Conservation (phyloP, 2,113 vertebrate species). For the Corythoichthys haematopterus region DNA sequence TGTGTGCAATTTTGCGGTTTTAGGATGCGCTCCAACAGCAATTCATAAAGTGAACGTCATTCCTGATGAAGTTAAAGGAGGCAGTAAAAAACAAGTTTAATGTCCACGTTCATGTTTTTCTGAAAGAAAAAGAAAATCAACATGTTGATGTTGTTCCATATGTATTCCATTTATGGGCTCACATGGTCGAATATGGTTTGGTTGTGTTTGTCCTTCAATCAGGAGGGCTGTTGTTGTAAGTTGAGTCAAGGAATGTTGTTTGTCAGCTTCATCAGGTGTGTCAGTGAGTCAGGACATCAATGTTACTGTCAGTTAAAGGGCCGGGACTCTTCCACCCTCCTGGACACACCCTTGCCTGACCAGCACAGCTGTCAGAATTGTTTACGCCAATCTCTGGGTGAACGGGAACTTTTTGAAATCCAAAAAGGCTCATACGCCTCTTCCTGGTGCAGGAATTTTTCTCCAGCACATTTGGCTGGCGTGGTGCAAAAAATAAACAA, state of each 20-base stretch:
- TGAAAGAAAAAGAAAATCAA: neutral
- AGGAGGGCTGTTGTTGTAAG: conserved; percentile 7
- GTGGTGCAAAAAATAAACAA: too few relatives aligned
- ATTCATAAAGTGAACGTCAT: neutral
- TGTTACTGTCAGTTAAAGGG: conserved; percentile 19
- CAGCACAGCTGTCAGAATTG: too few relatives aligned
- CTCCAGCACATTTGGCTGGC: too few relatives aligned
- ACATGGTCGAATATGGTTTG: neutral
- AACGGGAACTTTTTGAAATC: too few relatives aligned
- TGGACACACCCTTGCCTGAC: conserved; percentile 7
- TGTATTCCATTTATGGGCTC: neutral
- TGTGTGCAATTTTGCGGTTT: neutral
- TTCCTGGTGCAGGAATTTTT: too few relatives aligned
- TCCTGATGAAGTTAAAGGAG: neutral
- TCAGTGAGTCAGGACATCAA: conserved; percentile 16
- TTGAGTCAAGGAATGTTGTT: conserved; percentile 38
- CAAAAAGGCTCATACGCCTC: too few relatives aligned
- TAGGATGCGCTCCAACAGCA: neutral
- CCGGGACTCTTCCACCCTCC: neutral
- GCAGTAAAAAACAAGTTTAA: neutral
- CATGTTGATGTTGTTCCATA: neutral
- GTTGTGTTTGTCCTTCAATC: conserved; percentile 3
- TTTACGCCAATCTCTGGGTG: too few relatives aligned
- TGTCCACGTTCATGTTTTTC: neutral
- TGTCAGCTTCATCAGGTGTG: conserved; percentile 12